These are phyloP conservation scores for Falco cherrug DNA, from an alignment of 2,797 vertebrate species.

Conservation along the genomic window DNA sequence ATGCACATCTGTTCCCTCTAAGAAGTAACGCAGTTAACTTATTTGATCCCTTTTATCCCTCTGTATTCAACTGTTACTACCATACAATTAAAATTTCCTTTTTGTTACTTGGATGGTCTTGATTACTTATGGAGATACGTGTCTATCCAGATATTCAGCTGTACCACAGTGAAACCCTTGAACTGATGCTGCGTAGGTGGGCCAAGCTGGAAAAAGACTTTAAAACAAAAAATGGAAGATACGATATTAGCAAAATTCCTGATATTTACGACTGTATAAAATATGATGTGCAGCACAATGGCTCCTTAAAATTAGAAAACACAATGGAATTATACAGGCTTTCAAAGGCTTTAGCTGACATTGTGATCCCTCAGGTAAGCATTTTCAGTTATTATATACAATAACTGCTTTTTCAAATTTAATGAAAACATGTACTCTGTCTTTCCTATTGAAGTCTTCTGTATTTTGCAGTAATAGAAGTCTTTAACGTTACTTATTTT, in stretches of 20 bases:
- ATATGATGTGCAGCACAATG: constrained; percentile 90
- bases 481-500: neutral
- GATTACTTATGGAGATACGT: neutral
- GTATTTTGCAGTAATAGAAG: neutral
- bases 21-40: neutral
- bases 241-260: constrained; percentile 91
- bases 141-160: constrained; percentile 86
- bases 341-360: constrained; percentile 90
- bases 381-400: neutral
- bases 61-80: neutral
- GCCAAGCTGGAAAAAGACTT: constrained; percentile 91
- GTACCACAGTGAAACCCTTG: constrained; percentile 90
- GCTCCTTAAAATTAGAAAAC: constrained; percentile 86
- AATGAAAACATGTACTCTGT: neutral
- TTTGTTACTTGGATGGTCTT: neutral
- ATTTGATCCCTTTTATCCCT: neutral
- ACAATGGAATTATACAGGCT: constrained; percentile 89
- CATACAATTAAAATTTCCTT: neutral
- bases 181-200: constrained; percentile 90
- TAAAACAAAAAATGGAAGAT: constrained; percentile 90
- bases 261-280: constrained; percentile 94
- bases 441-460: neutral
- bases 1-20: neutral
- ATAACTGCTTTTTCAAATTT: neutral
- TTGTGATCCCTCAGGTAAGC: constrained; percentile 89